phyloP scores from a whole-genome alignment of 2,888 invertebrate genomes.

The Chloromyia formosa region DNA sequence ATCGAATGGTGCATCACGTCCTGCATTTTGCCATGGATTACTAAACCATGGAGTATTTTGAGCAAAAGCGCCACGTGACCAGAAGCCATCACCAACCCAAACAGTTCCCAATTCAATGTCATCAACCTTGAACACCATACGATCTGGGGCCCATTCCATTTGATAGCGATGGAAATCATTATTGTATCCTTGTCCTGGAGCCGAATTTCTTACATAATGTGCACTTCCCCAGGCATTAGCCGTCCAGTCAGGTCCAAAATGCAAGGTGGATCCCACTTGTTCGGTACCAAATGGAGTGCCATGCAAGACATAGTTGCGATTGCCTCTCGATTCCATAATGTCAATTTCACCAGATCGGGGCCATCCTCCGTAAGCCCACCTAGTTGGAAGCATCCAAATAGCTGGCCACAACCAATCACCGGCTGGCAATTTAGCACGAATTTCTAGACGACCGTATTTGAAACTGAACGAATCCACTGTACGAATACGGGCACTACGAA shows the following conservation, averaged over 20 bases:
- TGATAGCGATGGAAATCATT: constrained; percentile 70
- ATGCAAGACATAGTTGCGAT: constrained; percentile 65
- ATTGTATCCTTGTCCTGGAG: constrained; percentile 44
- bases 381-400: constrained; percentile 74
- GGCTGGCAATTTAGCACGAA: constrained; percentile 73
- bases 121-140: constrained; percentile 62
- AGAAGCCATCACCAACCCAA: constrained; percentile 69
- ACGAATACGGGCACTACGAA: constrained; percentile 73
- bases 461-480: constrained; percentile 72
- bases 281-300: constrained; percentile 69
- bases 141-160: constrained; percentile 71
- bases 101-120: constrained; percentile 66
- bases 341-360: constrained; percentile 79
- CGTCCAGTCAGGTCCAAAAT: constrained; percentile 71
- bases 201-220: constrained; percentile 46
- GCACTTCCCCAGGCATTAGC: constrained; percentile 68
- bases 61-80: constrained; percentile 68
- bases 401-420: constrained; percentile 73
- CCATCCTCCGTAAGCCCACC: constrained; percentile 74
- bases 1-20: constrained; percentile 75
- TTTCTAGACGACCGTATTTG: constrained; percentile 72
- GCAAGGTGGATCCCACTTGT: constrained; percentile 70
- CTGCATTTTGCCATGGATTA: constrained; percentile 55
- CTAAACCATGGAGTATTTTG: not conserved
- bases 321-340: constrained; percentile 73